Conservation (phyloP, 2,888 invertebrate genomes). For the Zele albiditarsus region DNA sequence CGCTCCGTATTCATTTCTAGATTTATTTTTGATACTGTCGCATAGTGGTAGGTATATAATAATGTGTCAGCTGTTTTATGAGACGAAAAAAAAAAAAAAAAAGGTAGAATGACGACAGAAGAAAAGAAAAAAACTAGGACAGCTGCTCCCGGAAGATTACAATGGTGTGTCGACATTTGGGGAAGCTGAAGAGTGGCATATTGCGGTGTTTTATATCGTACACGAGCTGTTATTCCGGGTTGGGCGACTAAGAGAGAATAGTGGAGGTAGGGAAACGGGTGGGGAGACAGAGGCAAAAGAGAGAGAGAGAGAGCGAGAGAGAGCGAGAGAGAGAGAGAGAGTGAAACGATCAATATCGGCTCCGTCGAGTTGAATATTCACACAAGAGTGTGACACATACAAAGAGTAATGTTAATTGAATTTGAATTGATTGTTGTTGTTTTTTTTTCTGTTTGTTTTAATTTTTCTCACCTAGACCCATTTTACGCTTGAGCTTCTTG, state of each 20-base stretch:
- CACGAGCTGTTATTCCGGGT: not conserved
- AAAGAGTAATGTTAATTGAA: not conserved
- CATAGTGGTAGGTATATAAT: not conserved
- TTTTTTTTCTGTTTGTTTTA: not conserved
- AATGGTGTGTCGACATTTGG: constrained; percentile 3
- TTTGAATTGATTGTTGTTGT: not conserved
- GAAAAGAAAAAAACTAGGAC: constrained; percentile 25
- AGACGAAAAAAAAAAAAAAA: constrained; percentile 35
- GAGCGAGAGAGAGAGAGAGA: not conserved
- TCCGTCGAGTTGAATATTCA: constrained; percentile 14
- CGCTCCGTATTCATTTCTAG: not conserved
- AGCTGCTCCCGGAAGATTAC: constrained; percentile 12
- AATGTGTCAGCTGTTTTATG: constrained; percentile 21
- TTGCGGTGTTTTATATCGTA: not conserved
- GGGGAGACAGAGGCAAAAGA: not conserved
- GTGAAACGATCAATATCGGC: constrained; percentile 22
- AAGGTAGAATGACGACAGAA: constrained; percentile 39
- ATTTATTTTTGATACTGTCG: not conserved
- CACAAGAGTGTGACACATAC: not conserved
- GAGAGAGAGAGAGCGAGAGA: not conserved
- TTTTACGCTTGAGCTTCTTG: constrained; percentile 91
- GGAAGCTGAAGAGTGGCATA: not conserved
- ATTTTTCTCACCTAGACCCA: constrained; percentile 84
- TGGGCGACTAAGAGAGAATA: not conserved
- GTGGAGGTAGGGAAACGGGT: not conserved